Base-by-base conservation (phyloP, 2,113 vertebrate species). In the Pseudorasbora parva region DNA sequence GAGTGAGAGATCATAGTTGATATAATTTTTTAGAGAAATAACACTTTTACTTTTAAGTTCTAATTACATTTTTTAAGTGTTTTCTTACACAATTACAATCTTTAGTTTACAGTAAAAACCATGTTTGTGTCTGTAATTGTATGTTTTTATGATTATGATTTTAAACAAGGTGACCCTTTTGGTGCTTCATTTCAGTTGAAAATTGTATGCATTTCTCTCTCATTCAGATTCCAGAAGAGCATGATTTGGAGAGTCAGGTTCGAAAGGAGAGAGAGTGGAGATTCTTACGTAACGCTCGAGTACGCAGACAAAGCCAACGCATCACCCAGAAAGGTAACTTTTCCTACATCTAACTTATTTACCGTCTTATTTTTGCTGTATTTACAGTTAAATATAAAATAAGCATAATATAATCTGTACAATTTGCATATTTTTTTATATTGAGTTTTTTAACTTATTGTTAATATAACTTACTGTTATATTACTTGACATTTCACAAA, bases 251-350 rank as follows among this genome's bases (percentile, higher is more conserved):
- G 93, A 98, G 97, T 83, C 97, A 97, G 91, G 95, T 96, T 85
- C 94, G 97, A 87, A 97, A 98, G 92, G 97, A 99, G 88, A 92
- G 98, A 0, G 97, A 99, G 86, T 99, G 98, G 98, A 92, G 97
- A 75, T 99, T 99, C 86, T 94, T 99, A 81, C 94, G 98, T 78
- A 99, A 99, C 7, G 88, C 94, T 0, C 95, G 94, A 0, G 97
- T 99, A 60, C 90, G 97, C 75, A 94, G 93, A 60, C 96, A 98
- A 87, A 97, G 97, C 0, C 95, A 96, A 82, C 92, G 92, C 90
- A 93, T 97, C 91, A 95, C 96, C 57, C 95, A 98, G 90, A 96
- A 89, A 93, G 98, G 97, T 98, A 73, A 45, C 43, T 45, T 45
- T 45, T 10, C 43, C 43, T 45, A 45, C 8, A 45, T 45, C 43